A percentile compares a stretch with the other conserved stretches of the same genome.
Conservation (phyloP, 2,888 invertebrate species). For the Ichneumoninae sp. region DNA sequence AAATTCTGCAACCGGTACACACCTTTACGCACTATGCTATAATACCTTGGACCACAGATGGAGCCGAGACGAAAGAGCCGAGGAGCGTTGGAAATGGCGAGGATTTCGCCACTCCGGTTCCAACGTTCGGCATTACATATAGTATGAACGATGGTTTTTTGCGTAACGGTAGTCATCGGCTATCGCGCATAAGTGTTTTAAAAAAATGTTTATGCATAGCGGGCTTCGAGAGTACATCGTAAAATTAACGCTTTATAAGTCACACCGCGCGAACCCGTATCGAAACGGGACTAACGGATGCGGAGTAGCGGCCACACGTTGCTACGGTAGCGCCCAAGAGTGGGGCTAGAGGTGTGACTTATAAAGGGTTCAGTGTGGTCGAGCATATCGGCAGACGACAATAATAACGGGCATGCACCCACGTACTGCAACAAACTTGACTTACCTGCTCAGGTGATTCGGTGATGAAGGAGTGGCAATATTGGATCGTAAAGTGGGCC, state of each 20-base stretch:
- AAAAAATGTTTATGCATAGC: conserved; percentile 48
- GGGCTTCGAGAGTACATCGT: conserved; percentile 35
- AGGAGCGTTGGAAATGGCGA: background rate
- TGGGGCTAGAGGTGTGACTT: background rate
- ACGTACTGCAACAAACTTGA: conserved; percentile 51
- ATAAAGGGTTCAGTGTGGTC: background rate
- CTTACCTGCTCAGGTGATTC: conserved; percentile 91
- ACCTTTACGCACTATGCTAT: conserved; percentile 17
- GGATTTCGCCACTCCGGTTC: conserved; percentile 34
- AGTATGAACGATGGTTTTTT: conserved; percentile 52
- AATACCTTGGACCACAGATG: conserved; percentile 16
- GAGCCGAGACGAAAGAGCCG: conserved; percentile 21
- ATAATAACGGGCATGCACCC: background rate
- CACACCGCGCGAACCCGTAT: no score
- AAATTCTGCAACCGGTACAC: conserved; percentile 43
- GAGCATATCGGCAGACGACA: background rate
- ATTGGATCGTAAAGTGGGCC: conserved; percentile 89
- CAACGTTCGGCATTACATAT: conserved; percentile 25
- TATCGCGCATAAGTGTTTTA: conserved; percentile 51
- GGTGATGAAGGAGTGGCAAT: conserved; percentile 93
- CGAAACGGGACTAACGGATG: no score
- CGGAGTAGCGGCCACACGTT: background rate
- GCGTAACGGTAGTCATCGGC: conserved; percentile 55
- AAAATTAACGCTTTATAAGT: conserved; percentile 20
- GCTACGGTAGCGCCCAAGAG: background rate